These are phyloP conservation scores for Oreohelix idahoensis DNA, from an alignment of 1,140 invertebrate genomes.

Conservation along the genomic window DNA sequence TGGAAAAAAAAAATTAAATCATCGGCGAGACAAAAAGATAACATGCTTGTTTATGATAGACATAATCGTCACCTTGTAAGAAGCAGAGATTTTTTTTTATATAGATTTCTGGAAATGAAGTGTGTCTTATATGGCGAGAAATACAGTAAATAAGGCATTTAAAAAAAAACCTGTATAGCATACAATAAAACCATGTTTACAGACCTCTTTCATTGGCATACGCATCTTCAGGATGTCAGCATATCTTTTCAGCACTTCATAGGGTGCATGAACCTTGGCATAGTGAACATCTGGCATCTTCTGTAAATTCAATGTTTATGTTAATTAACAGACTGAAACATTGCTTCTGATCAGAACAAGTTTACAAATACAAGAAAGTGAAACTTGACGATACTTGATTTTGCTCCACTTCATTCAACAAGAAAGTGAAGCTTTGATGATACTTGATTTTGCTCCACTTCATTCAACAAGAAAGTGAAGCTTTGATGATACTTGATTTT, in stretches of 20 bases:
- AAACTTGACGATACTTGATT: neutral
- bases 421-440: too few relatives aligned
- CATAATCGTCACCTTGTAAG: neutral
- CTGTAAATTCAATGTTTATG: constrained; percentile 24
- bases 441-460: too few relatives aligned
- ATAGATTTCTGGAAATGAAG: neutral
- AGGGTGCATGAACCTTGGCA: constrained; percentile 92
- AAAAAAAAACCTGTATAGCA: neutral
- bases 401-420: neutral
- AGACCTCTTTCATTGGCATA: constrained; percentile 79
- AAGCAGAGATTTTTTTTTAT: neutral
- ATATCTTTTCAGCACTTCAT: constrained; percentile 88
- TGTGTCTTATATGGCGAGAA: too few relatives aligned
- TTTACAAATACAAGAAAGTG: neutral
- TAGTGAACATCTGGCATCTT: constrained; percentile 75
- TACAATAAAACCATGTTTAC: constrained; percentile 3
- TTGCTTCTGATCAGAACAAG: too few relatives aligned
- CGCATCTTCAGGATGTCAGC: constrained; percentile 93
- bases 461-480: too few relatives aligned
- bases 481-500: too few relatives aligned
- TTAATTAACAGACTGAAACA: too few relatives aligned
- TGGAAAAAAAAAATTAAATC: too few relatives aligned
- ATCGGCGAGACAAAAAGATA: neutral
- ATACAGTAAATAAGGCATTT: too few relatives aligned
- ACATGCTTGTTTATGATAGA: neutral